These are phyloP conservation scores for Tholera decimalis DNA, from an alignment of 2,888 invertebrate genomes.

Conservation along the genomic window DNA sequence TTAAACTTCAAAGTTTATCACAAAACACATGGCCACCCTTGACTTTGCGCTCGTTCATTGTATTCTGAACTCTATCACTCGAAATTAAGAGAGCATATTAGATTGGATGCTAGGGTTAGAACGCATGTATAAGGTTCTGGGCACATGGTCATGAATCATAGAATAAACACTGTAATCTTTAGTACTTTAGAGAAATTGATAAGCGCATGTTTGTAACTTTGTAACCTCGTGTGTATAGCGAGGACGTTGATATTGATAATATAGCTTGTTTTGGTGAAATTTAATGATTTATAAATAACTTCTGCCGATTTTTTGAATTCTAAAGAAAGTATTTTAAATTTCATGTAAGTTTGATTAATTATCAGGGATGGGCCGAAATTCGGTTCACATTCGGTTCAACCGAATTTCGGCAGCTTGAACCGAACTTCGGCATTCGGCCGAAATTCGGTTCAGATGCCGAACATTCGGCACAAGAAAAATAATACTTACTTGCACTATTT, in stretches of 20 bases:
- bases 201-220: slow-evolving; percentile 31
- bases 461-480: too few relatives aligned
- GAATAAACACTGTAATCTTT: slow-evolving; percentile 48
- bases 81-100: neutral
- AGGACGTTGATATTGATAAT: slow-evolving; percentile 32
- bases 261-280: slow-evolving; percentile 30
- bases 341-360: neutral
- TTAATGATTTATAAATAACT: slow-evolving; percentile 7
- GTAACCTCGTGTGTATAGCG: slow-evolving; percentile 12
- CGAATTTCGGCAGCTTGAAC: too few relatives aligned
- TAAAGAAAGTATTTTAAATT: neutral
- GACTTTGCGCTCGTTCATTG: slow-evolving; percentile 7
- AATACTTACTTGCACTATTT: too few relatives aligned
- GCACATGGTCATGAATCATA: slow-evolving; percentile 53
- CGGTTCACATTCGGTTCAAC: too few relatives aligned
- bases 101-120: neutral
- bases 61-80: slow-evolving; percentile 28
- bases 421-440: too few relatives aligned
- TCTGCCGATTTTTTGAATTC: neutral
- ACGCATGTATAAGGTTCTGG: slow-evolving; percentile 20
- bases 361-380: too few relatives aligned
- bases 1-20: slow-evolving; percentile 47
- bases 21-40: slow-evolving; percentile 47
- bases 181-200: slow-evolving; percentile 53
- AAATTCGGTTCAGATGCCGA: too few relatives aligned